Base-by-base conservation (phyloP, 1,140 invertebrate species). In the Apis dorsata region DNA sequence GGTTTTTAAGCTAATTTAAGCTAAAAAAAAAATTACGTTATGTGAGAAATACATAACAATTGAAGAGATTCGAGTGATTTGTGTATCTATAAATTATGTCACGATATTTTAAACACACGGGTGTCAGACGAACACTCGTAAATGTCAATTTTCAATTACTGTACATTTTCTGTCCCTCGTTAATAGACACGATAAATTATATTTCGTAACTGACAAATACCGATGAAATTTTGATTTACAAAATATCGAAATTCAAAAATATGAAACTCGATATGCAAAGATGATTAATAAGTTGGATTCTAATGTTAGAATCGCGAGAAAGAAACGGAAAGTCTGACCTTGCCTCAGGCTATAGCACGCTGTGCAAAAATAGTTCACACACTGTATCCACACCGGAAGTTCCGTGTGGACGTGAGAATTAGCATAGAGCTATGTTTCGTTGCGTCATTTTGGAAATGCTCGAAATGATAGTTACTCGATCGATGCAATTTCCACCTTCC, bases 311-410 rank as follows among this genome's bases (percentile, higher is more conserved):
- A 19, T 12, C 7, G 0, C 19, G 21, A 62, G 44, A 63, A 62
- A 75, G 59, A 62, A 62, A 62, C 44, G 59, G 73, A 75, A 62
- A 75, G 44, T 51, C 8, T 13, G 72, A 76, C 74, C 74, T 65
- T 76, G 60, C 19, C 28, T 5, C 15, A 2, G n/a, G 59, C 19
- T 28, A 8, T 21, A 9, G 44, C 21, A 24, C 63, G 15, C 5
- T 3, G 68, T 44, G n/a, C 13, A 63, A 75, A 75, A 75, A 75
- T 75, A 75, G 59, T 63, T 12, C 17, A 51, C 21, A 19, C 59
- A 8, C 1, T 15, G 19, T 7, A 57, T n/a, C 11, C 15, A 44
- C 60, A 76, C 44, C 74, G 74, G 44, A 62, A 76, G 60, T 76
- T 65, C 2, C 49, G 49, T 28, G 60, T 65, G 74, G 2, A 28